Evolutionary conservation across 2,113 vertebrate species (phyloP).

Genomic region (Gambusia affinis): DNA sequence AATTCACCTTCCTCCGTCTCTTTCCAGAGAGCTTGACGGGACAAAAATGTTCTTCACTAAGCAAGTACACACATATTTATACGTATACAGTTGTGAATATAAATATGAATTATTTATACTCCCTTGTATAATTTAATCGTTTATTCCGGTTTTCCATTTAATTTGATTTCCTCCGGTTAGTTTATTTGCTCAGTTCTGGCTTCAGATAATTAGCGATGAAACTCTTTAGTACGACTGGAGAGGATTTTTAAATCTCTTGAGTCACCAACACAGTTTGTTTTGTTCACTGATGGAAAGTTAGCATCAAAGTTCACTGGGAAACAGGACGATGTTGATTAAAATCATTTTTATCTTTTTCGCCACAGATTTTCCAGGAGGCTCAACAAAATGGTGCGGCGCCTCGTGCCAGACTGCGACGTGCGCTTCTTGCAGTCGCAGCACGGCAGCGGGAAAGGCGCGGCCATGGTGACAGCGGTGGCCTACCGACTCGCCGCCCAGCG

Average conservation of each 20-base stretch:
- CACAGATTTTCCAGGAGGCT: conserved; percentile 89
- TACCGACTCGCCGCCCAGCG: conserved; percentile 88
- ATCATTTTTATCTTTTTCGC: not conserved
- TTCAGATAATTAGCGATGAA: no score
- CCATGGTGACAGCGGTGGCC: conserved; percentile 97
- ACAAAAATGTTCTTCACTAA: not conserved
- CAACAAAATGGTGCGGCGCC: conserved; percentile 88
- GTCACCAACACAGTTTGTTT: no score
- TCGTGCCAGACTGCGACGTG: conserved; percentile 92
- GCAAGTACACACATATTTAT: not conserved
- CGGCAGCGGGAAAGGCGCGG: conserved; percentile 93
- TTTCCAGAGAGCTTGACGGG: not conserved
- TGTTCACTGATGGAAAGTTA: no score
- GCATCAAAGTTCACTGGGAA: not conserved
- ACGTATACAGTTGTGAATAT: no score
- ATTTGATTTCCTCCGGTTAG: no score
- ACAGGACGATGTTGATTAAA: not conserved
- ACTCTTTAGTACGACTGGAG: no score
- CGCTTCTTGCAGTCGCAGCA: conserved; percentile 92
- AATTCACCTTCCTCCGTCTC: not conserved
- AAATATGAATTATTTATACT: not conserved
- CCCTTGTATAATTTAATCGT: not conserved
- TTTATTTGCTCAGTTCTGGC: not conserved
- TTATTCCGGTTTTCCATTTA: not conserved
- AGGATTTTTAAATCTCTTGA: no score